Percentiles rank a stretch among this genome's conserved stretches.
Evolutionary conservation across 2,113 vertebrate genomes (phyloP).

Genomic region (Lycocorax pyrrhopterus): DNA sequence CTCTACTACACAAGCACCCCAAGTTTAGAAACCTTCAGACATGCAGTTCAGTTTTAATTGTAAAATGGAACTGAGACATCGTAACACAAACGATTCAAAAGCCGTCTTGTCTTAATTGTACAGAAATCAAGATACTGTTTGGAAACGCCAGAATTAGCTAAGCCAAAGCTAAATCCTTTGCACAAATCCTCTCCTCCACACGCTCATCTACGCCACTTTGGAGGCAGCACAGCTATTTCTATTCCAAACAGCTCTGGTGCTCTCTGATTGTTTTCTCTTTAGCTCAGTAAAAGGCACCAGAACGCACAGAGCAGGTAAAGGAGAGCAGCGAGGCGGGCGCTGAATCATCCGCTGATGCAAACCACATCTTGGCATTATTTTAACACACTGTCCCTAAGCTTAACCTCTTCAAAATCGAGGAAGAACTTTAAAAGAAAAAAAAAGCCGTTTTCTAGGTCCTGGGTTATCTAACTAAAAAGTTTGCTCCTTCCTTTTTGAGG

Average conservation of each 20-base stretch:
- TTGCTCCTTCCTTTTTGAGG: not conserved
- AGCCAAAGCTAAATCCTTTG: slow-evolving; percentile 5
- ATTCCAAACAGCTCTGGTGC: not conserved
- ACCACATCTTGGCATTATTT: not conserved
- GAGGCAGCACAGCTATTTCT: not conserved
- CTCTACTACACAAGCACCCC: not conserved
- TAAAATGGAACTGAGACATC: not conserved
- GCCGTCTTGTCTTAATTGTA: not conserved
- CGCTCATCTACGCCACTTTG: not conserved
- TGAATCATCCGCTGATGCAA: not conserved
- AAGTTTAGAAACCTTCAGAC: not conserved
- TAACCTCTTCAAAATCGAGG: not conserved
- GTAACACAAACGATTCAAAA: not conserved
- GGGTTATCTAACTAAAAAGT: not conserved
- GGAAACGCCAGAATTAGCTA: not conserved
- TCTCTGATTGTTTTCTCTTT: not conserved
- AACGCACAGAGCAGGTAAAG: not conserved
- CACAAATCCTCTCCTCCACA: slow-evolving; percentile 9
- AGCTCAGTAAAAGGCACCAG: not conserved
- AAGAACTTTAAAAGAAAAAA: not conserved
- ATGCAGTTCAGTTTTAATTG: not conserved
- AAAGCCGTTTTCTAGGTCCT: not conserved
- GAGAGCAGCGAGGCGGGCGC: not conserved
- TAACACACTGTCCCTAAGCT: fast-evolving
- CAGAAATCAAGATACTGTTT: not conserved